phyloP scores from a whole-genome alignment of 1,140 invertebrate species.

The Dreissena polymorpha region DNA sequence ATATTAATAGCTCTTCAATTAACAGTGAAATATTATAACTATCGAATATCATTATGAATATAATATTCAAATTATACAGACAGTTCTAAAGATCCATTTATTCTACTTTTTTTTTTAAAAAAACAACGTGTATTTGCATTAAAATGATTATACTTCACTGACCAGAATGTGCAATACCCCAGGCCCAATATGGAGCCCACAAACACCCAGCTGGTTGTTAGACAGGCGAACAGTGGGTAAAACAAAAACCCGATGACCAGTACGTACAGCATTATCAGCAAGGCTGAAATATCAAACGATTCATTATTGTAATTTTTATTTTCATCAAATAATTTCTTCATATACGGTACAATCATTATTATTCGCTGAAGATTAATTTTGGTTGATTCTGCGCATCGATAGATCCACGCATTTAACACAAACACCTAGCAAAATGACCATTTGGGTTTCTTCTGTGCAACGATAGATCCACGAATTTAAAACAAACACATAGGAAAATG shows the following conservation, averaged over 20 bases:
- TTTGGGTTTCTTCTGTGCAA: background rate
- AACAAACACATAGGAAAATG: too few species aligned
- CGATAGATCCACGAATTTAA: background rate
- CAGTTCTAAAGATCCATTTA: too few species aligned
- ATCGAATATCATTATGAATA: too few species aligned
- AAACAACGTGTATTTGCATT: too few species aligned
- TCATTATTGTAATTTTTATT: background rate
- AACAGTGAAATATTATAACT: too few species aligned
- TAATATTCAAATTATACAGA: too few species aligned
- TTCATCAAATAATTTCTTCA: background rate
- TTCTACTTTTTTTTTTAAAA: too few species aligned
- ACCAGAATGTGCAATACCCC: conserved; percentile 27
- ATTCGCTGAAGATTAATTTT: too few species aligned
- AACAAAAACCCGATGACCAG: conserved; percentile 21
- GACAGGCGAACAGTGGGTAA: conserved; percentile 40
- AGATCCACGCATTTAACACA: background rate
- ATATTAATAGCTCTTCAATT: too few species aligned
- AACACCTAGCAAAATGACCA: background rate
- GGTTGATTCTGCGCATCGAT: background rate
- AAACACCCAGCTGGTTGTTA: conserved; percentile 33
- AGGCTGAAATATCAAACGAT: conserved; percentile 15
- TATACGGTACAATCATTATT: background rate
- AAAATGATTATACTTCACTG: too few species aligned
- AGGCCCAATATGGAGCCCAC: conserved; percentile 17
- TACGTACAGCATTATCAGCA: conserved; percentile 20